These are phyloP conservation scores for Procavia capensis DNA, from an alignment of 2,113 vertebrate species.

Conservation along the genomic window DNA sequence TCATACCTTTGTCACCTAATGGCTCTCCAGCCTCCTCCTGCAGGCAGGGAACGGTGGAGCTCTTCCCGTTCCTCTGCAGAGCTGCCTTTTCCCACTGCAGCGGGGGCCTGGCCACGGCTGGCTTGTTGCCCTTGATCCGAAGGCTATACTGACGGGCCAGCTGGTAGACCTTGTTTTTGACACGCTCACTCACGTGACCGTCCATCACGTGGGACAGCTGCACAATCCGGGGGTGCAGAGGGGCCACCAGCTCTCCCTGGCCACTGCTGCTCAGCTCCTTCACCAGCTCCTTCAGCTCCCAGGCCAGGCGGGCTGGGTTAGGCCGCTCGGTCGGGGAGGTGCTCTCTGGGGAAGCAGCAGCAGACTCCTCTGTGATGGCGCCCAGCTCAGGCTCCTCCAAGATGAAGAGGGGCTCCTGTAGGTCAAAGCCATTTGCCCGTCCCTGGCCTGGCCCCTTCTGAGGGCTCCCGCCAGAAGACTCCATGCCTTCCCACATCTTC, in stretches of 20 bases:
- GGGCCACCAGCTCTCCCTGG: constrained; percentile 78
- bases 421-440: constrained; percentile 76
- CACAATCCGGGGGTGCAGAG: constrained; percentile 81
- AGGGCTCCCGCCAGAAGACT: constrained; percentile 75
- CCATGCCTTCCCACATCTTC: constrained; percentile 90
- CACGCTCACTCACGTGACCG: constrained; percentile 83
- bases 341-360: constrained; percentile 69
- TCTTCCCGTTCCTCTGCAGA: constrained; percentile 72
- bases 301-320: constrained; percentile 58
- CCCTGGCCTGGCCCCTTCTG: constrained; percentile 46
- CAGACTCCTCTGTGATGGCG: constrained; percentile 81
- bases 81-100: constrained; percentile 61
- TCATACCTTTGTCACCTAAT: constrained; percentile 9
- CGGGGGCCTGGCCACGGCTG: not conserved
- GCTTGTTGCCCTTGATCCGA: constrained; percentile 92
- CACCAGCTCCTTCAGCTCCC: constrained; percentile 60
- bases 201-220: constrained; percentile 86
- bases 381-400: constrained; percentile 89
- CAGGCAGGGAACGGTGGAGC: constrained; percentile 66
- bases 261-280: constrained; percentile 59
- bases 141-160: constrained; percentile 97
- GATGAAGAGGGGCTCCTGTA: constrained; percentile 84
- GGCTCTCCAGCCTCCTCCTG: constrained; percentile 83
- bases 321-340: constrained; percentile 47
- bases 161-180: constrained; percentile 95